Evolutionary conservation across 92 coral and sea anemone genomes (phyloP).

Genomic region (Micromussa lordhowensis): DNA sequence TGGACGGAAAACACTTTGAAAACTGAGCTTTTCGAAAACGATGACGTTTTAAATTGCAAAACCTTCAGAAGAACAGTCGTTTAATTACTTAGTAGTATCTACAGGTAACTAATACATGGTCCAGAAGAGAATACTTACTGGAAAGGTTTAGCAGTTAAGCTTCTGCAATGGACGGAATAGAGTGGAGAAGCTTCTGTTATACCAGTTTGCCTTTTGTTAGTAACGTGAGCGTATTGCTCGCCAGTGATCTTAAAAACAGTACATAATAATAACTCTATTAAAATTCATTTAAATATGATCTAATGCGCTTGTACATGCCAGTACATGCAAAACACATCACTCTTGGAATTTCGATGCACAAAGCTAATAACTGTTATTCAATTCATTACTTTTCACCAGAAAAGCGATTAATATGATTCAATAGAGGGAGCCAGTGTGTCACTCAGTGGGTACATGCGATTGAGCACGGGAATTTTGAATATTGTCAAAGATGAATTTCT

Average conservation of each 20-base stretch:
- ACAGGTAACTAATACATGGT: background rate
- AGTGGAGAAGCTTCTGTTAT: background rate
- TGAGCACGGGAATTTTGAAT: background rate
- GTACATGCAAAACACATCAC: background rate
- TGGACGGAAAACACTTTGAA: no score
- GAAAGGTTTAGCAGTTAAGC: background rate
- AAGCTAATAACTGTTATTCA: background rate
- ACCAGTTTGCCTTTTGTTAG: conserved; percentile 50
- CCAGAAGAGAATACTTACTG: background rate
- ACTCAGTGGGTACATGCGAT: background rate
- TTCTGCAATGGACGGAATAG: background rate
- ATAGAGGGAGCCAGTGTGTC: background rate
- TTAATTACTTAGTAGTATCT: no score
- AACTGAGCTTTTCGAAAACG: no score
- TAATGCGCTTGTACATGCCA: no score
- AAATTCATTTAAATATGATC: no score
- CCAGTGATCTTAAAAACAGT: conserved; percentile 36
- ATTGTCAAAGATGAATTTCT: no score
- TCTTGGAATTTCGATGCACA: background rate
- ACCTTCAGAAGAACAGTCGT: no score
- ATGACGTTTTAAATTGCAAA: no score
- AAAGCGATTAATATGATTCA: background rate
- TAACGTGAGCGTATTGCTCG: conserved; percentile 18
- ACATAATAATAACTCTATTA: no score
- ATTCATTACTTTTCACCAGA: background rate